These are phyloP conservation scores for Panagrolaimus sp. DNA, from an alignment of 1,140 invertebrate species.

Conservation along the genomic window DNA sequence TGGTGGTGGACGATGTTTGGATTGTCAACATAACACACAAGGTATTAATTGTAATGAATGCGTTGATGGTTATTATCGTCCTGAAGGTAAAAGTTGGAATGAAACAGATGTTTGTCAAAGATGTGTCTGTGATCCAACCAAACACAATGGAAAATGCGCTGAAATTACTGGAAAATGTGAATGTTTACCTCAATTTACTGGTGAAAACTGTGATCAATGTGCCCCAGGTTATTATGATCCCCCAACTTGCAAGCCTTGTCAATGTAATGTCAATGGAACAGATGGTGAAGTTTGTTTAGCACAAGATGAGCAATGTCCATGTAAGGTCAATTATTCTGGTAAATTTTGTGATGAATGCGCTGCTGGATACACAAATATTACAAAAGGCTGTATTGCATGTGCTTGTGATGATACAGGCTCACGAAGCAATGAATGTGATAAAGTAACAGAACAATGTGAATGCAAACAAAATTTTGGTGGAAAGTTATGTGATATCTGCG, in stretches of 20 bases:
- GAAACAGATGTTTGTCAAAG: slow-evolving; percentile 81
- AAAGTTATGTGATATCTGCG: slow-evolving; percentile 76
- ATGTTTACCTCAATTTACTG: slow-evolving; percentile 73
- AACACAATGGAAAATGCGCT: slow-evolving; percentile 86
- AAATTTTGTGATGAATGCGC: slow-evolving; percentile 78
- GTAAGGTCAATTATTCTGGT: slow-evolving; percentile 79
- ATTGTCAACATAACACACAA: slow-evolving; percentile 84
- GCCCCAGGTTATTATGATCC: slow-evolving; percentile 86
- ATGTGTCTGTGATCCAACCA: slow-evolving; percentile 69
- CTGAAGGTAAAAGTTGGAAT: slow-evolving; percentile 72
- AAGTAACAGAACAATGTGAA: slow-evolving; percentile 76
- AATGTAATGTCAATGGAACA: slow-evolving; percentile 85
- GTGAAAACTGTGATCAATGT: slow-evolving; percentile 76
- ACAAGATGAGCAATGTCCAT: slow-evolving; percentile 74
- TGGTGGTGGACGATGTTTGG: slow-evolving; percentile 83
- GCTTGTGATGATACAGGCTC: slow-evolving; percentile 76
- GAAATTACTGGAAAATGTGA: slow-evolving; percentile 85
- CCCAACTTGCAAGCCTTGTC: slow-evolving; percentile 85
- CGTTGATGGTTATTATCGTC: slow-evolving; percentile 75
- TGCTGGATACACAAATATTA: slow-evolving; percentile 84
- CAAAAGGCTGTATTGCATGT: slow-evolving; percentile 66
- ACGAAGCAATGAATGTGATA: slow-evolving; percentile 70
- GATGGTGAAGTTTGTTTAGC: slow-evolving; percentile 32
- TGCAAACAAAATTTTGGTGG: slow-evolving; percentile 80
- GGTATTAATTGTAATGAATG: slow-evolving; percentile 97